Evolutionary conservation across 1,140 invertebrate species (phyloP).

Genomic region (Physella acuta): DNA sequence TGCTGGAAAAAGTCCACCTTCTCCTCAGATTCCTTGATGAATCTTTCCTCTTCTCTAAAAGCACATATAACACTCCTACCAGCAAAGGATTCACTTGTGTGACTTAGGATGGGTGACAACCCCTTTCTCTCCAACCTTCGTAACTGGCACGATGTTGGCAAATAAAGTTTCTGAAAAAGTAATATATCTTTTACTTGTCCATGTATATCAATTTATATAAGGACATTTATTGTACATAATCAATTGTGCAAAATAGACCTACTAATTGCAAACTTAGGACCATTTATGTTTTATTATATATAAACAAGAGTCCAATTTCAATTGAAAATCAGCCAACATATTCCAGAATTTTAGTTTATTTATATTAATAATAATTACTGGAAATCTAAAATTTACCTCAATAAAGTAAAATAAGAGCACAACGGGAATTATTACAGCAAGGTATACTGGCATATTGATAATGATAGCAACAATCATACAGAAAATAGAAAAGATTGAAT

Average conservation of each 20-base stretch:
- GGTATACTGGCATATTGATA: constrained; percentile 10
- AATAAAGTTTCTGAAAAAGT: constrained; percentile 10
- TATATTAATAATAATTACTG: too few relatives aligned
- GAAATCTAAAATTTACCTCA: constrained; percentile 15
- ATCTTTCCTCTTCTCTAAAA: constrained; percentile 13
- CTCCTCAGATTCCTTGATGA: constrained; percentile 5
- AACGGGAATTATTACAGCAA: not conserved
- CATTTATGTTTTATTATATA: too few relatives aligned
- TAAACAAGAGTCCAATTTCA: too few relatives aligned
- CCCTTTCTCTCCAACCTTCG: constrained; percentile 15
- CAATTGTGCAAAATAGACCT: too few relatives aligned
- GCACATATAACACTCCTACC: constrained; percentile 9
- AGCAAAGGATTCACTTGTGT: constrained; percentile 16
- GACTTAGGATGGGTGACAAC: constrained; percentile 8
- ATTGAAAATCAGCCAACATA: too few relatives aligned
- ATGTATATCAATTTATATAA: too few relatives aligned
- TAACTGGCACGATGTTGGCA: constrained; percentile 16
- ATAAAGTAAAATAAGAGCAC: constrained; percentile 7
- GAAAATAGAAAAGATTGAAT: constrained; percentile 5
- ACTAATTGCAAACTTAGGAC: too few relatives aligned
- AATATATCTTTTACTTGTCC: too few relatives aligned
- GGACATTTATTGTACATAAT: too few relatives aligned
- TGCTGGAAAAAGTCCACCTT: constrained; percentile 15
- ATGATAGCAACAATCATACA: not conserved
- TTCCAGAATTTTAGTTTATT: too few relatives aligned